Base-by-base conservation (phyloP, 1,140 invertebrate species). In the Temnothorax curvispinosus region DNA sequence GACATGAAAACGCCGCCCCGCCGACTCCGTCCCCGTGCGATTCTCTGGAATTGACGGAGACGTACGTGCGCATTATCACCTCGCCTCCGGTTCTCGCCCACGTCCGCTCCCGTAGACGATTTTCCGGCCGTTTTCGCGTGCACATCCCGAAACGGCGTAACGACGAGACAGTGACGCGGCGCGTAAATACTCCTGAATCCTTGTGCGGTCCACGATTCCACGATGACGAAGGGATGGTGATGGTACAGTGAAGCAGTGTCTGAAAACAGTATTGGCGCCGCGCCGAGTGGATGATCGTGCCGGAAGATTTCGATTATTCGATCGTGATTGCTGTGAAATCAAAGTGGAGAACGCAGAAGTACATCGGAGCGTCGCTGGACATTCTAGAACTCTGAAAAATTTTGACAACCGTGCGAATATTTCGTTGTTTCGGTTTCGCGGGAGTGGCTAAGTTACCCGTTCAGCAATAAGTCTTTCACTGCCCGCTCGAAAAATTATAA, bases 381-480 rank as follows among this genome's bases (percentile, higher is more conserved):
- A 58, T 47, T 58, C 2, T 71, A 3, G 2, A 27, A 27, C 21
- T 69, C 18, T 2, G 13, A n/a, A 41, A 27, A 58, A 58, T 44
- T 62, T 47, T 32, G 15, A 58, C 7, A 32, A 32, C 32, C 32
- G 9, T 27, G 60, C 32, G 44, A 44, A 47, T n/a, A 35, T 60
- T 50, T 56, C 8, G 21, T 54, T 41, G 67, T n/a, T 21, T 21
- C 21, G 21, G 21, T 21, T 21, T 21, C 47, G 15, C 64, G 38
- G 21, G 8, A 27, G 21, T 18, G n/a, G 2, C n/a, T 27, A 32
- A 56, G 21, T 54, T 1, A 32, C 18, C 27, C 47, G 18, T 21
- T 13, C 21, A 84, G 56, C 80, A 75, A 75, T 84, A 84, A 54
- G 60, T 60, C 5, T 11, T 50, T 75, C 69, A 84, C 80, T 84